A percentile compares a stretch with the other conserved stretches of the same genome.
These are phyloP conservation scores for Oxytorus armatus DNA, from an alignment of 2,888 invertebrate species.

Conservation along the genomic window DNA sequence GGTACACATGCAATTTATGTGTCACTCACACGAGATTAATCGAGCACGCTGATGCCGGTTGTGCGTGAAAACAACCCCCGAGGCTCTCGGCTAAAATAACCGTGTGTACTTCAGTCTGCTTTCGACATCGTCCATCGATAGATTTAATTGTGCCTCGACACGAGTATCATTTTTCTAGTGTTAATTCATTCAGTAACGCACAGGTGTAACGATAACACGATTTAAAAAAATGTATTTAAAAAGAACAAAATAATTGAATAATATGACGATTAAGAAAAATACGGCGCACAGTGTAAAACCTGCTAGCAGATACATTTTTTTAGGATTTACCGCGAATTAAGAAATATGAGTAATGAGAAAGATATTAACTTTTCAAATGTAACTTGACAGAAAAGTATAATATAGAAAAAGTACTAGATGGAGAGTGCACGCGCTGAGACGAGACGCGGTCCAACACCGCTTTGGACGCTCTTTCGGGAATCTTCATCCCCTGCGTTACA, in stretches of 20 bases:
- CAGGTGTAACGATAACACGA: background rate
- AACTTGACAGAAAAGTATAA: background rate
- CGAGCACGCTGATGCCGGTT: slow-evolving; percentile 12
- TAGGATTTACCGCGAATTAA: too few relatives aligned
- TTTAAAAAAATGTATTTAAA: too few relatives aligned
- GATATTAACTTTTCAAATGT: background rate
- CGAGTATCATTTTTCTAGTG: background rate
- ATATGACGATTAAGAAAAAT: background rate
- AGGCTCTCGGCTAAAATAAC: slow-evolving; percentile 17
- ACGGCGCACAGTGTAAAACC: too few relatives aligned
- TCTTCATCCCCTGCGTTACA: slow-evolving; percentile 42
- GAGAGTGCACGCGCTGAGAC: background rate
- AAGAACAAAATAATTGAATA: too few relatives aligned
- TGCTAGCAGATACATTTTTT: too few relatives aligned
- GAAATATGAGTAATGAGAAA: background rate
- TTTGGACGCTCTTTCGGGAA: slow-evolving; percentile 49
- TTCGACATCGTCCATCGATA: slow-evolving; percentile 47
- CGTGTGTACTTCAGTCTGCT: slow-evolving; percentile 53
- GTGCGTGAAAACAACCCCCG: slow-evolving; percentile 59
- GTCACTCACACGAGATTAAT: slow-evolving; percentile 60
- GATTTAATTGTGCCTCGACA: slow-evolving; percentile 39
- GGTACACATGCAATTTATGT: slow-evolving; percentile 60
- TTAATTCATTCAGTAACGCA: background rate
- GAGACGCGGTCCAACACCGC: slow-evolving; percentile 6
- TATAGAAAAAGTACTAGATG: slow-evolving; percentile 12